phyloP scores from a whole-genome alignment of 2,888 invertebrate species.

The Diarsia brunnea region DNA sequence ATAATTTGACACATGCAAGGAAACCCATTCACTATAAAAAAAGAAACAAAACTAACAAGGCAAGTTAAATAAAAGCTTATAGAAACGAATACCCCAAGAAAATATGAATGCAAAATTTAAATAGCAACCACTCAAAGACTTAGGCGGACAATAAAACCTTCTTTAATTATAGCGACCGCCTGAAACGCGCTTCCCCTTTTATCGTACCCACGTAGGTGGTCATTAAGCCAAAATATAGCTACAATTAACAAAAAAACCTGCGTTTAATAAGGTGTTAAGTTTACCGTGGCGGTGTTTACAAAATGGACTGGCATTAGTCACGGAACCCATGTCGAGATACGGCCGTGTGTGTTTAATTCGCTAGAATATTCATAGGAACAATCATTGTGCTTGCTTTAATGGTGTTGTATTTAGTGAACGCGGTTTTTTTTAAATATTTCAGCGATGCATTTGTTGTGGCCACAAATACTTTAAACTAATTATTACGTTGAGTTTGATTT shows the following conservation, averaged over 20 bases:
- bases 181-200: constrained; percentile 84
- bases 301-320: constrained; percentile 84
- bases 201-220: constrained; percentile 84
- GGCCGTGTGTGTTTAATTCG: constrained; percentile 56
- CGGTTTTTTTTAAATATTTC: constrained; percentile 9
- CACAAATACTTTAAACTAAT: background rate
- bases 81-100: constrained; percentile 34
- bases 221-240: constrained; percentile 87
- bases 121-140: constrained; percentile 75
- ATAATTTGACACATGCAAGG: background rate
- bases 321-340: constrained; percentile 70
- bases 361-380: constrained; percentile 58
- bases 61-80: too few species aligned
- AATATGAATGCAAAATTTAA: constrained; percentile 70
- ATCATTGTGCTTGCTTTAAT: constrained; percentile 44
- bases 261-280: constrained; percentile 89
- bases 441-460: background rate
- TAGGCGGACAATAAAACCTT: constrained; percentile 82
- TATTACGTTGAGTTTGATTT: background rate
- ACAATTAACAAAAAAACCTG: constrained; percentile 89
- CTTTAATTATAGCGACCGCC: constrained; percentile 82
- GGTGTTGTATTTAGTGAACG: constrained; percentile 31
- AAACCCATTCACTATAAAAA: background rate
- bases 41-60: background rate
- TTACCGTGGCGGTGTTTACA: constrained; percentile 81